A percentile compares a stretch with the other conserved stretches of the same genome.
phyloP scores from a whole-genome alignment of 2,797 vertebrate species.

The Brachymystax lenok region DNA sequence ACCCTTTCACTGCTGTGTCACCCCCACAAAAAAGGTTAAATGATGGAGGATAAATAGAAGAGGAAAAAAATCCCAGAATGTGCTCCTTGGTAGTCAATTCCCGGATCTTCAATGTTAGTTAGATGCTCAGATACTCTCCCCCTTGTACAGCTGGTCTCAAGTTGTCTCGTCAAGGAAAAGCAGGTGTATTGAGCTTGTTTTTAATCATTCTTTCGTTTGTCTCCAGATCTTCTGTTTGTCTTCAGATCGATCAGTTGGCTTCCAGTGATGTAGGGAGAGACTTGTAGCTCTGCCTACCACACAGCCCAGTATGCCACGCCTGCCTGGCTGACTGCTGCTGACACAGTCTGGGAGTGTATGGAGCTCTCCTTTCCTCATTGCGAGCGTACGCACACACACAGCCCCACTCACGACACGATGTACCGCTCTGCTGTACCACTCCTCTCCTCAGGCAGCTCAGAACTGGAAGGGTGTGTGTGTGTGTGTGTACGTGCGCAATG shows the following conservation, averaged over 20 bases:
- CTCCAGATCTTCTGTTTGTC: not conserved
- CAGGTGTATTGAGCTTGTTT: not conserved
- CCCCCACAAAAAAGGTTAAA: not conserved
- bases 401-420: not conserved
- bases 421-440: not conserved
- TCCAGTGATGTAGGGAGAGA: not conserved
- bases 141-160: not conserved
- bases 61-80: not conserved
- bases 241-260: not conserved
- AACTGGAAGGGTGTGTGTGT: constrained; percentile 2
- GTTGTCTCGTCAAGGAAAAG: not conserved
- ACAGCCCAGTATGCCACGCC: not conserved
- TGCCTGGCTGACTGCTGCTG: not conserved
- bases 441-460: not conserved
- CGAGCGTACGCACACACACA: not conserved
- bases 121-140: not conserved
- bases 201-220: not conserved
- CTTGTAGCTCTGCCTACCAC: not conserved
- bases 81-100: not conserved
- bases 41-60: not conserved
- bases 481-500: not conserved
- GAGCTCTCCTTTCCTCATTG: not conserved
- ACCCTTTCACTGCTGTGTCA: not conserved
- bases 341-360: not conserved
- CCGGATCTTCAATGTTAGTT: not conserved